Conservation (phyloP, 2,113 vertebrate species). For the Nycticebus coucang region DNA sequence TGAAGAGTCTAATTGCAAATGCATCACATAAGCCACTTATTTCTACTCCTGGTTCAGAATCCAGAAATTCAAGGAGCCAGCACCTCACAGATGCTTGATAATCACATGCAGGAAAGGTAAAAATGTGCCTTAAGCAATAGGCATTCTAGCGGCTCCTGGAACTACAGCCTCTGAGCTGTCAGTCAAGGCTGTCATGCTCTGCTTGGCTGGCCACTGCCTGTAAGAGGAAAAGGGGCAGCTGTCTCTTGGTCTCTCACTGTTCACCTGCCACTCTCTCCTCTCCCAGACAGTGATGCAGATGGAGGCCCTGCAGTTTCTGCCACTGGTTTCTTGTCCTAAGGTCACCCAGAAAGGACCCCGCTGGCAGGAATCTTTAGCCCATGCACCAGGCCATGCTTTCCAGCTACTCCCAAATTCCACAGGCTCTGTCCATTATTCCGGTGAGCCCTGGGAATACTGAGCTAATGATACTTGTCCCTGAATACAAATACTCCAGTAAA, state of each 20-base stretch:
- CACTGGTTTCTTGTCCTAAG: background rate
- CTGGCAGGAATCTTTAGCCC: background rate
- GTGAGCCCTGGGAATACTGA: too few relatives aligned
- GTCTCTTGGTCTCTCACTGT: background rate
- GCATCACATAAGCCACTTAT: background rate
- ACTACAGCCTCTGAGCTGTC: background rate
- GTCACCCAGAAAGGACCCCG: background rate
- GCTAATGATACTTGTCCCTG: background rate
- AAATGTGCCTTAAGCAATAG: background rate
- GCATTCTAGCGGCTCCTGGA: background rate
- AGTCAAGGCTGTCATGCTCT: background rate
- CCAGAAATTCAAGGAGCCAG: background rate
- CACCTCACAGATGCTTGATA: background rate
- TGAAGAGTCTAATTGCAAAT: background rate
- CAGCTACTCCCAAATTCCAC: background rate
- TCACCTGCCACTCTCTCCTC: background rate
- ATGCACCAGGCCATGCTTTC: background rate
- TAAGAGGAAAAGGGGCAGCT: background rate
- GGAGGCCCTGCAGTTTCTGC: too few relatives aligned
- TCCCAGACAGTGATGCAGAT: background rate
- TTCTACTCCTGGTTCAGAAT: background rate
- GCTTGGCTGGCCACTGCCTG: background rate
- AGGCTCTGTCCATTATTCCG: too few relatives aligned
- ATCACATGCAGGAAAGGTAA: background rate
- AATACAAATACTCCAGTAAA: background rate